A percentile compares a stretch with the other conserved stretches of the same genome.
phyloP scores from a whole-genome alignment of 2,797 vertebrate species.

The Myiotriccus ornatus region DNA sequence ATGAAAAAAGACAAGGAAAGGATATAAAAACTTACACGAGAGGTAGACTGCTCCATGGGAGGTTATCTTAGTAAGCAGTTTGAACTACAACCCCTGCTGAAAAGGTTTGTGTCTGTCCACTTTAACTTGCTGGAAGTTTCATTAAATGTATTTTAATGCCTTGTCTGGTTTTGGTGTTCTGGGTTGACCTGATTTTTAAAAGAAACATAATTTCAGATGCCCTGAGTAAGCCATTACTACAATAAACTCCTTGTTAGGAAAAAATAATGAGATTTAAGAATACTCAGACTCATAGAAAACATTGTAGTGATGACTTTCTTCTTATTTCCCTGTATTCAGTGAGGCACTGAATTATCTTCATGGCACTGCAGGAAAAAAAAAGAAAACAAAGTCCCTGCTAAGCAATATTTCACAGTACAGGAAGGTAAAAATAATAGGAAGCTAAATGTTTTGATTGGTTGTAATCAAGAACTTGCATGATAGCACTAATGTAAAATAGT shows the following conservation, averaged over 20 bases:
- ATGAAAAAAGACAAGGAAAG: conserved; percentile 36
- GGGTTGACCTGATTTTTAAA: conserved; percentile 65
- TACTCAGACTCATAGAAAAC: not conserved
- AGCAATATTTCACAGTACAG: not conserved
- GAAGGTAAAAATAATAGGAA: not conserved
- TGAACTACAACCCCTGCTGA: conserved; percentile 14
- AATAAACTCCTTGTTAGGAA: conserved; percentile 31
- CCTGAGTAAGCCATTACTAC: conserved; percentile 57
- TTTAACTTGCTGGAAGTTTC: conserved; percentile 58
- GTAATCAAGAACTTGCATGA: not conserved
- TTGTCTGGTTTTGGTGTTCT: conserved; percentile 58
- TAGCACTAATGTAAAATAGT: not conserved
- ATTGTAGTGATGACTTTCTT: not conserved
- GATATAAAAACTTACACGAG: conserved; percentile 8
- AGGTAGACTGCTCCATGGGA: conserved; percentile 41
- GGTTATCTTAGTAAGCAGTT: conserved; percentile 68
- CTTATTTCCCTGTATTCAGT: not conserved
- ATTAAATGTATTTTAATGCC: conserved; percentile 67
- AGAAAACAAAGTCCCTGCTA: not conserved
- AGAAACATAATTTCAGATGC: conserved; percentile 63
- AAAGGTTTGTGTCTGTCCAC: conserved; percentile 44
- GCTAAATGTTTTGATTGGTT: not conserved
- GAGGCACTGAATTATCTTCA: not conserved
- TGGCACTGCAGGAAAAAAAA: not conserved
- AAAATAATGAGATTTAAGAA: conserved; percentile 26